Conservation (phyloP, 1,140 invertebrate genomes). For the Leptinotarsa lineolata region DNA sequence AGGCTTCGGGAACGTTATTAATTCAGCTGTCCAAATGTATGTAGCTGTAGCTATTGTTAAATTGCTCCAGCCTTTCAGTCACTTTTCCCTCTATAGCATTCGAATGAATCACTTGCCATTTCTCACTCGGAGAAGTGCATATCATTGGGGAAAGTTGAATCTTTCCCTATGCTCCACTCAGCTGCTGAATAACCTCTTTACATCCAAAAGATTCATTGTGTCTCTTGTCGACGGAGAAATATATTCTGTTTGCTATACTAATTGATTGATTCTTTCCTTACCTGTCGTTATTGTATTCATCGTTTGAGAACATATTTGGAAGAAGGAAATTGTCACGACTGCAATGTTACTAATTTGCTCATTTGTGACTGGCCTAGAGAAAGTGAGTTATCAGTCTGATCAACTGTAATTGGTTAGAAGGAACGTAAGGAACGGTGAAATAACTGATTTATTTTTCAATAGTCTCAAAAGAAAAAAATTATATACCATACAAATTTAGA, state of each 20-base stretch:
- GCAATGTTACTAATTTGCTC: too few species aligned
- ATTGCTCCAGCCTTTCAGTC: conserved; percentile 27
- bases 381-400: too few species aligned
- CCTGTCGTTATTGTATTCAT: too few species aligned
- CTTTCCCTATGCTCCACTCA: conserved; percentile 7
- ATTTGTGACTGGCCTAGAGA: too few species aligned
- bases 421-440: too few species aligned
- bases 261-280: too few species aligned
- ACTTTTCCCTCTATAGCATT: conserved; percentile 28
- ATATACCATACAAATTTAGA: too few species aligned
- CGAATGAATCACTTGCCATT: conserved; percentile 33
- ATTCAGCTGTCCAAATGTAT: conserved; percentile 32
- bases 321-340: too few species aligned
- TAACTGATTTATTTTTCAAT: too few species aligned
- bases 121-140: conserved; percentile 23
- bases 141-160: conserved; percentile 2
- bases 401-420: too few species aligned
- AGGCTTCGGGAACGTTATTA: conserved; percentile 29
- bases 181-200: conserved; percentile 1
- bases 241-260: not conserved
- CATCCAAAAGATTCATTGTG: conserved; percentile 2
- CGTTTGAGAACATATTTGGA: too few species aligned
- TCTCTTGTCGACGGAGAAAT: not conserved
- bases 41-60: conserved; percentile 32
- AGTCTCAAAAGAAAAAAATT: too few species aligned